Percentiles rank a stretch among this genome's conserved stretches.
These are phyloP conservation scores for Dicentrarchus labrax DNA, from an alignment of 2,113 vertebrate species.

Conservation along the genomic window DNA sequence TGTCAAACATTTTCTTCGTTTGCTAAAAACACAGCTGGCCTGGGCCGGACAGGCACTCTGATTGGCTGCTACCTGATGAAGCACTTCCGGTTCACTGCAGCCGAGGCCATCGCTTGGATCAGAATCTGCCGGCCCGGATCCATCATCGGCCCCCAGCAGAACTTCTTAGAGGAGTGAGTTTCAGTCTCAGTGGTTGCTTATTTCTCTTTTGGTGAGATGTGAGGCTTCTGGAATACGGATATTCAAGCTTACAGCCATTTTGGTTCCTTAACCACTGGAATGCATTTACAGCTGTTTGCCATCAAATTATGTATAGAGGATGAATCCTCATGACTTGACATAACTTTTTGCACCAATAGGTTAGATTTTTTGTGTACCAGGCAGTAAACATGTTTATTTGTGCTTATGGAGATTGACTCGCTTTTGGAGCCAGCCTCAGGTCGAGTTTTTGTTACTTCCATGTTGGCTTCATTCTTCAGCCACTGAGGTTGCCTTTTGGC, in stretches of 20 bases:
- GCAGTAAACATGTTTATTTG: too few species aligned
- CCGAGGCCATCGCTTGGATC: conserved; percentile 93
- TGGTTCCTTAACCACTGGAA: too few species aligned
- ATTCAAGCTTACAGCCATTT: neutral
- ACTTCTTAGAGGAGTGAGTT: conserved; percentile 94
- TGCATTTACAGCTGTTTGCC: neutral
- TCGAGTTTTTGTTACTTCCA: too few species aligned
- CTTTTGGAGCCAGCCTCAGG: too few species aligned
- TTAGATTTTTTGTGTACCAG: too few species aligned
- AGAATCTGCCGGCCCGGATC: conserved; percentile 94
- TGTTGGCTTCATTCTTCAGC: too few species aligned
- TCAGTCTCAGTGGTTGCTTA: neutral
- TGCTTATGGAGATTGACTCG: too few species aligned
- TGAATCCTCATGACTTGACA: too few species aligned
- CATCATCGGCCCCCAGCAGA: conserved; percentile 94
- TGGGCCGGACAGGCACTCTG: conserved; percentile 93
- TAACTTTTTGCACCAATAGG: too few species aligned
- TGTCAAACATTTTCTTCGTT: neutral
- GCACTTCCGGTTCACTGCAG: conserved; percentile 92
- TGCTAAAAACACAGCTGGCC: conserved; percentile 85
- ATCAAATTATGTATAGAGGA: too few species aligned
- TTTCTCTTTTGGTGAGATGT: neutral
- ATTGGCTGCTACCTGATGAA: conserved; percentile 97
- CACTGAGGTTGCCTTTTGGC: too few species aligned
- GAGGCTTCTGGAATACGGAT: neutral